These are phyloP conservation scores for Lasioglossum albipes DNA, from an alignment of 1,140 invertebrate genomes.

Conservation along the genomic window DNA sequence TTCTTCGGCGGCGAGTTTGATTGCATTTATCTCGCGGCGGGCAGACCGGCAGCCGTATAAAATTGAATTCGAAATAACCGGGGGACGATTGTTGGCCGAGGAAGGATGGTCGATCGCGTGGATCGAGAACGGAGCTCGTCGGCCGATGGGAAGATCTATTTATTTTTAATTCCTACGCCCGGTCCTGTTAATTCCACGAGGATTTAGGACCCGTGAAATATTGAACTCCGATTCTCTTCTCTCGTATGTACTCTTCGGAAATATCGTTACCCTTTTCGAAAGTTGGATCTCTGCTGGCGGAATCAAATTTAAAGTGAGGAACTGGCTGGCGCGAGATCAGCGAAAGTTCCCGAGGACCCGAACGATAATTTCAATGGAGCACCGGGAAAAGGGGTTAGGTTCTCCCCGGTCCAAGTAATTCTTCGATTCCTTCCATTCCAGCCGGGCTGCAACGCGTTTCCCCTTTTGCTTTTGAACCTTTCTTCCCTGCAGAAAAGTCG, in stretches of 20 bases:
- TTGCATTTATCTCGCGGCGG: constrained; percentile 22
- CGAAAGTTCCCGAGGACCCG: not conserved
- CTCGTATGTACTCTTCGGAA: too few species aligned
- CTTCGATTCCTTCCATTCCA: too few species aligned
- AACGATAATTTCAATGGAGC: constrained; percentile 5
- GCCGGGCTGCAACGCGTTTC: too few species aligned
- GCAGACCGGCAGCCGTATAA: not conserved
- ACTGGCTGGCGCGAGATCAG: not conserved
- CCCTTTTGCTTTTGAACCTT: too few species aligned
- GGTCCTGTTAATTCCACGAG: not conserved
- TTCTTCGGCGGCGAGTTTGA: constrained; percentile 14
- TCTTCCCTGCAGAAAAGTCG: too few species aligned
- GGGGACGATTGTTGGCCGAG: not conserved
- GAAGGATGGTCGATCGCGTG: not conserved
- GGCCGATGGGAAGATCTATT: not conserved
- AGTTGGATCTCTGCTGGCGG: not conserved
- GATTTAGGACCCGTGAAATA: not conserved
- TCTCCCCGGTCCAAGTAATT: too few species aligned
- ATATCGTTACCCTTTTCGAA: not conserved
- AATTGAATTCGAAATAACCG: constrained; percentile 29
- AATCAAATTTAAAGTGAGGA: not conserved
- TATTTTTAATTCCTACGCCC: constrained; percentile 16
- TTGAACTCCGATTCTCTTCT: not conserved
- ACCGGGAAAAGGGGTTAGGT: not conserved
- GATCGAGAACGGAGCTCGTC: not conserved